Conservation (phyloP, 2,113 vertebrate species). For the Chaenocephalus aceratus region DNA sequence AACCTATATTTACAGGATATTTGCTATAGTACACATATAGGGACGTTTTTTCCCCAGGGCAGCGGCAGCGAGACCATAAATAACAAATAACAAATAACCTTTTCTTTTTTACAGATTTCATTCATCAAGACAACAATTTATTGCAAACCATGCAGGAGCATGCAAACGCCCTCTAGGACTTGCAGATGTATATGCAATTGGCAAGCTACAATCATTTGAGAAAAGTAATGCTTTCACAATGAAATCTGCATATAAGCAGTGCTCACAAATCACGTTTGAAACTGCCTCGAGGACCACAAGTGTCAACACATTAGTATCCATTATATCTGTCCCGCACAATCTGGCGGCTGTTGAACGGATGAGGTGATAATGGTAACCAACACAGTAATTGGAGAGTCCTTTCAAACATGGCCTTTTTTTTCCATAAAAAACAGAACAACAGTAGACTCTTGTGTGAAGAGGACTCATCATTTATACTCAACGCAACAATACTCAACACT, state of each 20-base stretch:
- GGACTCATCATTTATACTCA: conserved; percentile 13
- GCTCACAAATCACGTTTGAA: not conserved
- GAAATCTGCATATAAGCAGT: not conserved
- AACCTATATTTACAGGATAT: not conserved
- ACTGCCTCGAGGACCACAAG: not conserved
- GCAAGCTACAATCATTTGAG: not conserved
- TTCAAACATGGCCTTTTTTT: conserved; percentile 26
- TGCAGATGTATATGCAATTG: not conserved
- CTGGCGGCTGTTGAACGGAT: not conserved
- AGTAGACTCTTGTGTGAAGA: conserved; percentile 1
- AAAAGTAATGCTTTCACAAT: not conserved
- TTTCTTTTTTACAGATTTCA: not conserved
- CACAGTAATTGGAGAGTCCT: not conserved
- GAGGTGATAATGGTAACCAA: not conserved
- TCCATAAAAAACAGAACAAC: not conserved
- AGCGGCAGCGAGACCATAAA: not conserved
- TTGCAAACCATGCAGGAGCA: conserved; percentile 3
- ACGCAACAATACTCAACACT: conserved; percentile 7
- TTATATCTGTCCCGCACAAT: not conserved
- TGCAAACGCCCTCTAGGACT: not conserved
- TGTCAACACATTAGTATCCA: not conserved
- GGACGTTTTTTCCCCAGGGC: not conserved
- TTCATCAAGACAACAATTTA: not conserved
- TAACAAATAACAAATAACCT: too few species aligned
- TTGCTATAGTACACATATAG: not conserved